phyloP scores from a whole-genome alignment of 2,888 invertebrate species.

The Noctua pronuba region DNA sequence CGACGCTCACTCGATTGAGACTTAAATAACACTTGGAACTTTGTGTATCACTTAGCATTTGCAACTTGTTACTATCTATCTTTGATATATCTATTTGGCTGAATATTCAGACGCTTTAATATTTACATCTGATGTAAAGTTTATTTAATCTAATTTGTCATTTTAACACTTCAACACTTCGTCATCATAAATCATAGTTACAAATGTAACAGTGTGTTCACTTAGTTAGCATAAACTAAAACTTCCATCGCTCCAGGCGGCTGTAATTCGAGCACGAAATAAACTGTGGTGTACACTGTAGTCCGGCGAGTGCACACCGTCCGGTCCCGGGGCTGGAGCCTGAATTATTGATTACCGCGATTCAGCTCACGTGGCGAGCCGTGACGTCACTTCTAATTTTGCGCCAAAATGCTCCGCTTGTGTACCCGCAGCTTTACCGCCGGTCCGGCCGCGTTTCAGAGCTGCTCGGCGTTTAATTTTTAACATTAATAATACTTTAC shows the following conservation, averaged over 20 bases:
- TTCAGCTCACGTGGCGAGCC: slow-evolving; percentile 49
- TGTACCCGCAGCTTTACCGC: slow-evolving; percentile 29
- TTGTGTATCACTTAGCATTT: slow-evolving; percentile 18
- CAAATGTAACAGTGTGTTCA: background rate
- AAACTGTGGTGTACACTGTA: slow-evolving; percentile 36
- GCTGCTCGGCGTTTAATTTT: slow-evolving; percentile 38
- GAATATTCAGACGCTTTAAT: background rate
- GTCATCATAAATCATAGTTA: slow-evolving; percentile 11
- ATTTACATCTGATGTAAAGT: background rate
- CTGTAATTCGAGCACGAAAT: slow-evolving; percentile 28
- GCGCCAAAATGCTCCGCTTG: slow-evolving; percentile 24
- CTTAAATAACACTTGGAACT: slow-evolving; percentile 32
- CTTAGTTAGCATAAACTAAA: slow-evolving; percentile 19
- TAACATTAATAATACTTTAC: slow-evolving; percentile 45
- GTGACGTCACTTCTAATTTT: slow-evolving; percentile 62
- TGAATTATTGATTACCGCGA: slow-evolving; percentile 66
- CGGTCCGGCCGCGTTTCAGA: slow-evolving; percentile 24
- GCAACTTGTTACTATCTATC: background rate
- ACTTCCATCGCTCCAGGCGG: slow-evolving; percentile 12
- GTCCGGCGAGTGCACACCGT: slow-evolving; percentile 27
- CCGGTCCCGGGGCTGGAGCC: slow-evolving; percentile 33
- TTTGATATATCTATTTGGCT: background rate
- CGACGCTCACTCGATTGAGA: slow-evolving; percentile 30
- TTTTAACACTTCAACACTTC: background rate
- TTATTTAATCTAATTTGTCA: background rate